Conservation (phyloP, 2,888 invertebrate genomes). For the Amphipyra tragopoginis region DNA sequence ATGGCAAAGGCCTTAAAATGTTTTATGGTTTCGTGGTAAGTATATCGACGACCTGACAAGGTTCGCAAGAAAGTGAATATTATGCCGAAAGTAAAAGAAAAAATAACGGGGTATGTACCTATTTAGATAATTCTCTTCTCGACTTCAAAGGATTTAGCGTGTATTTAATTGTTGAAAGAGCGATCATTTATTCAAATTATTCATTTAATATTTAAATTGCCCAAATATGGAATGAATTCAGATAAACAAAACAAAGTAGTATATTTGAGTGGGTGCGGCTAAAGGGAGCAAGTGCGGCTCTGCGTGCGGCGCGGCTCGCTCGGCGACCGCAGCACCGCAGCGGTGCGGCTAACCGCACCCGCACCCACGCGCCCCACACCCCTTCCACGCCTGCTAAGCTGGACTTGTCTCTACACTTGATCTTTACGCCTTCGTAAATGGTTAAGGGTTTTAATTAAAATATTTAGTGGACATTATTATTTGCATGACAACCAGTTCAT, state of each 20-base stretch:
- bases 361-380: slow-evolving; percentile 39
- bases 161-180: slow-evolving; percentile 14
- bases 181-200: slow-evolving; percentile 22
- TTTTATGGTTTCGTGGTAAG: slow-evolving; percentile 45
- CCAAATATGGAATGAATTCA: slow-evolving; percentile 45
- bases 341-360: slow-evolving; percentile 57
- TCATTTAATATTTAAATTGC: slow-evolving; percentile 28
- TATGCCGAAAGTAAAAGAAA: slow-evolving; percentile 5
- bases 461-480: slow-evolving; percentile 47
- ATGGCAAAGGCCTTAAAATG: slow-evolving; percentile 39
- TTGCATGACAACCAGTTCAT: slow-evolving; percentile 22
- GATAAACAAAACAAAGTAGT: slow-evolving; percentile 68
- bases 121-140: too few relatives aligned
- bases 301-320: slow-evolving; percentile 69
- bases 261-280: slow-evolving; percentile 64
- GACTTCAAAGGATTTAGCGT: too few relatives aligned
- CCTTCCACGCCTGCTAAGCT: slow-evolving; percentile 61
- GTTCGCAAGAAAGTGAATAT: slow-evolving; percentile 27
- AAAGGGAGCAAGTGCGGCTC: slow-evolving; percentile 63
- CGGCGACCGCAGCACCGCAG: slow-evolving; percentile 72
- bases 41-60: not conserved
- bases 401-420: slow-evolving; percentile 69
- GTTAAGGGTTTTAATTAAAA: slow-evolving; percentile 63
- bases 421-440: slow-evolving; percentile 60
- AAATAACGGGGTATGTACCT: not conserved